Base-by-base conservation (phyloP, 2,888 invertebrate genomes). In the Tridacna crocea region DNA sequence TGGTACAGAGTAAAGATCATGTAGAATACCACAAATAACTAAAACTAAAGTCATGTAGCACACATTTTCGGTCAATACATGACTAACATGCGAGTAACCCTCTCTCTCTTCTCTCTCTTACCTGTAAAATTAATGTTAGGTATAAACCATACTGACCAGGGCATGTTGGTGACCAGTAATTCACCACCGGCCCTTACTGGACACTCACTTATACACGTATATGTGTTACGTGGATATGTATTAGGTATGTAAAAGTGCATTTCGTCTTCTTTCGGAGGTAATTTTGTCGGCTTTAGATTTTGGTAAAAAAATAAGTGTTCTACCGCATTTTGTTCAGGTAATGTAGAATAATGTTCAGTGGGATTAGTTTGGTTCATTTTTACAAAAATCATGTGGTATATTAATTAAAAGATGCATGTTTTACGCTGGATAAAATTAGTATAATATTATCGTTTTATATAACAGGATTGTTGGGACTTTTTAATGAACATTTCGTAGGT, bases 21-120 rank as follows among this genome's bases (percentile, higher is more conserved):
- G 55, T 55, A 55, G 48, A 72, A 55, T 48, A 72, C 48, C 55
- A 72, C 72, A 72, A 47, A 48, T 72, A 51, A 12, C 68, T 22
- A 72, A 48, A 48, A 72, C 72, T 51, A 55, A 55, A 51, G 55
- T 51, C 61, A 61, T 24, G 26, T 61, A 17, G 15, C 61, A 61
- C 61, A 22, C 61, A 61, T 19, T 19, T 61, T 61, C 24, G 61
- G 22, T 22, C 61, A 24, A 61, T 61, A 61, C 61, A 61, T 61
- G 61, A 61, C 61, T 61, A 61, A 61, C 61, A 61, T 61, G 24
- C 61, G 61, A 24, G 61, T 61, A 55, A 55, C 15, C 55, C 17
- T 10, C n/a, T n/a, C n/a, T 3, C 55, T 19, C n/a, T 61, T 22
- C 1, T 19, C 58, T 58, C 58, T 58, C 58, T 17, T 58, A n/a